phyloP scores from a whole-genome alignment of 92 coral and sea anemone genomes.

The Palythoa grandis region DNA sequence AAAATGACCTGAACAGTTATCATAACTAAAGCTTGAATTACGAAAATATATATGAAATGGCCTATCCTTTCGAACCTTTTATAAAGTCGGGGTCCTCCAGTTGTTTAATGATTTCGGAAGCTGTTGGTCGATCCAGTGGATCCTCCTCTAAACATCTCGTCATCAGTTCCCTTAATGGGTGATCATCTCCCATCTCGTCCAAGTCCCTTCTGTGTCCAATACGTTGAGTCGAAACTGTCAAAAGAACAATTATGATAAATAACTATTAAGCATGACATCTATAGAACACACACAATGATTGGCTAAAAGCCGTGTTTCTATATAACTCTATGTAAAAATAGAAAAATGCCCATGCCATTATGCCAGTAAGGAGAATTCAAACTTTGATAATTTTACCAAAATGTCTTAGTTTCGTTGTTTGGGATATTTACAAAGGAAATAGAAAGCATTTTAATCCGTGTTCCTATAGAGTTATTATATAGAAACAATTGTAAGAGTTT shows the following conservation, averaged over 20 bases:
- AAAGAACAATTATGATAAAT: neutral
- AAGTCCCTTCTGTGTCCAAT: slow-evolving; percentile 35
- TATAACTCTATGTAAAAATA: too few relatives aligned
- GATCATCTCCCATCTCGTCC: slow-evolving; percentile 35
- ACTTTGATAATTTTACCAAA: too few relatives aligned
- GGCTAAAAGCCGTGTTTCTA: too few relatives aligned
- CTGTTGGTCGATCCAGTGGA: slow-evolving; percentile 10
- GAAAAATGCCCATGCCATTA: too few relatives aligned
- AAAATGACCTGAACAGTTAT: neutral
- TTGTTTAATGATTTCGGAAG: slow-evolving; percentile 1
- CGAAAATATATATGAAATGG: neutral
- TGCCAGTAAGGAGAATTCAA: too few relatives aligned
- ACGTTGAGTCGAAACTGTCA: slow-evolving; percentile 6
- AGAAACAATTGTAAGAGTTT: too few relatives aligned
- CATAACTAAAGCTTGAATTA: neutral
- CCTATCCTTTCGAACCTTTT: slow-evolving; percentile 6
- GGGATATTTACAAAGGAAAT: too few relatives aligned
- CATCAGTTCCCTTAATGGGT: slow-evolving; percentile 17
- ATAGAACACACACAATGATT: too few relatives aligned
- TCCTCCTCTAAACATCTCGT: slow-evolving; percentile 8
- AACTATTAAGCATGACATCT: neutral
- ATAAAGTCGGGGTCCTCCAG: slow-evolving; percentile 14
- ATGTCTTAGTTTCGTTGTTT: too few relatives aligned
- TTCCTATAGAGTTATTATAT: too few relatives aligned
- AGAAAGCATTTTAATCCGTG: too few relatives aligned